phyloP scores from a whole-genome alignment of 2,113 vertebrate species.

The Caloenas nicobarica region DNA sequence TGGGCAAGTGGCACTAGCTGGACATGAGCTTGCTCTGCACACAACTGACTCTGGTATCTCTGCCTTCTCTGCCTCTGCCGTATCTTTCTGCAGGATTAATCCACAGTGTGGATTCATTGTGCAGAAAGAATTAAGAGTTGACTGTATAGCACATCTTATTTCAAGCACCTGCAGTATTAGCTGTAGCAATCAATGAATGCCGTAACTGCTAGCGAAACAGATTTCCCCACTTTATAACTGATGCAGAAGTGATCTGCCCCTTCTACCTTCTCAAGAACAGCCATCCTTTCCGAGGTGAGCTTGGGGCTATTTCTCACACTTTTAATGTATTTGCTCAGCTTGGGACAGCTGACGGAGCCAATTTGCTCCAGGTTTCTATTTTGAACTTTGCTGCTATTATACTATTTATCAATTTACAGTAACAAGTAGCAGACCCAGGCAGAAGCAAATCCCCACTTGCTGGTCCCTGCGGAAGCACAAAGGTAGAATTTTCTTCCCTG shows the following conservation, averaged over 20 bases:
- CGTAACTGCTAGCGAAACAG: background rate
- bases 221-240: background rate
- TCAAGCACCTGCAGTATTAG: background rate
- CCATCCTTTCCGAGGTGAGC: background rate
- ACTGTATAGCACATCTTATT: background rate
- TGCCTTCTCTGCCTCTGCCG: background rate
- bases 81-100: background rate
- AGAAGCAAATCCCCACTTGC: background rate
- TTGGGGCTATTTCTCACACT: background rate
- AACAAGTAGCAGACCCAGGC: background rate
- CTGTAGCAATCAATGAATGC: background rate
- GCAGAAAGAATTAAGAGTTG: slow-evolving; percentile 17
- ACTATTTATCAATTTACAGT: background rate
- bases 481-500: background rate
- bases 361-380: background rate
- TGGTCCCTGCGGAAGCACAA: background rate
- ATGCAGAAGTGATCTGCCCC: background rate
- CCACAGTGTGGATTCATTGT: background rate
- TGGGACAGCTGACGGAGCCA: background rate
- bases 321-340: background rate
- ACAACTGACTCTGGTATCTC: background rate
- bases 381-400: background rate
- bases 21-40: background rate
- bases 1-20: background rate
- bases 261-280: background rate